Conservation (phyloP, 2,888 invertebrate species). For the Netelia virgata region DNA sequence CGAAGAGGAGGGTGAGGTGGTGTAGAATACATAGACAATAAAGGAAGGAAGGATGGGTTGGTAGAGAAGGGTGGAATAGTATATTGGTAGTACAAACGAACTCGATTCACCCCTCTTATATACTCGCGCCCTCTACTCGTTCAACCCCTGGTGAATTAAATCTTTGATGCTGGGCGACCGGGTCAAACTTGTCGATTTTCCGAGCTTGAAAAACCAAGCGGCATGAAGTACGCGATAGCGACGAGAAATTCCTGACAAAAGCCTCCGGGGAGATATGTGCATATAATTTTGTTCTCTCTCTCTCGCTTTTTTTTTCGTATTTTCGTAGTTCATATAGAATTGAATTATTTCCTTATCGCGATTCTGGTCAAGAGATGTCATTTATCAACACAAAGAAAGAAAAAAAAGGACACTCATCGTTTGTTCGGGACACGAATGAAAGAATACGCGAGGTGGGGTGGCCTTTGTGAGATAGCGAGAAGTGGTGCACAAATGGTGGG, state of each 20-base stretch:
- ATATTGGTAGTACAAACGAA: conserved; percentile 65
- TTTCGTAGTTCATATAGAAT: not conserved
- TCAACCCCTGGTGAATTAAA: conserved; percentile 78
- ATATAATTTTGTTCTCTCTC: not conserved
- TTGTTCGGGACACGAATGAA: conserved; percentile 62
- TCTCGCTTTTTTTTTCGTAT: conserved; percentile 20
- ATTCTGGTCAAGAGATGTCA: not conserved
- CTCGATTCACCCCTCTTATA: conserved; percentile 38
- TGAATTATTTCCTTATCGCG: conserved; percentile 28
- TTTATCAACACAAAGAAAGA: not conserved
- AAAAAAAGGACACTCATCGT: conserved; percentile 39
- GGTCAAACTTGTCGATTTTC: conserved; percentile 77
- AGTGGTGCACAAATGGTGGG: conserved; percentile 2
- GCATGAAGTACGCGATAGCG: conserved; percentile 1
- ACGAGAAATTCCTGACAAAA: conserved; percentile 41
- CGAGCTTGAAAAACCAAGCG: conserved; percentile 17
- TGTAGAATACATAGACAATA: conserved; percentile 53
- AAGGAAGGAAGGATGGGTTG: conserved; percentile 36
- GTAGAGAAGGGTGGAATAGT: conserved; percentile 50
- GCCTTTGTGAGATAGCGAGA: conserved; percentile 27
- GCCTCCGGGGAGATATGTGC: conserved; percentile 6
- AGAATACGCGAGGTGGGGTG: conserved; percentile 56
- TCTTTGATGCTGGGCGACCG: conserved; percentile 75
- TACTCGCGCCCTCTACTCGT: conserved; percentile 51
- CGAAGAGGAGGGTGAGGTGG: conserved; percentile 47